Conservation (phyloP, 2,797 vertebrate species). For the Phoeniculus purpureus region DNA sequence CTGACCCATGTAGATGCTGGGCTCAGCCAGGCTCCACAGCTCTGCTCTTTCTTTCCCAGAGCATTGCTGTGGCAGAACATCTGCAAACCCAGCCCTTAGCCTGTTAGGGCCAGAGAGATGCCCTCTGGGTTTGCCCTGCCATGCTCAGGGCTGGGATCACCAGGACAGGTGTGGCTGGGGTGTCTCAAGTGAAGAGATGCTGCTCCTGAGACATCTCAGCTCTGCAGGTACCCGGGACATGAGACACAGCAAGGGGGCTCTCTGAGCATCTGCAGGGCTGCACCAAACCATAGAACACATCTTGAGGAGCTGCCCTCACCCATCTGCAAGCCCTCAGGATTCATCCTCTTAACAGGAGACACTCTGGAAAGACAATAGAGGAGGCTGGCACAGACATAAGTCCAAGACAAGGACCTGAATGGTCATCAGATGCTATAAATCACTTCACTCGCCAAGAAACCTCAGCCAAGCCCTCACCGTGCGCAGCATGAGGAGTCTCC, state of each 20-base stretch:
- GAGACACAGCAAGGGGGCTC: neutral
- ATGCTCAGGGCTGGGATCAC: neutral
- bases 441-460: neutral
- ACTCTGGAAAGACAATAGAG: neutral
- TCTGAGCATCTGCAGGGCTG: neutral
- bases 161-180: fast-evolving
- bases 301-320: neutral
- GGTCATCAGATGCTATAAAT: neutral
- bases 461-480: neutral
- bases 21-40: neutral
- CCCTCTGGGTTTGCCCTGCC: too few species aligned
- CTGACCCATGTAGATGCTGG: neutral
- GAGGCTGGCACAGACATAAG: fast-evolving
- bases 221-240: fast-evolving
- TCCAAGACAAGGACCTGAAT: fast-evolving
- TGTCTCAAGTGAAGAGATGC: neutral
- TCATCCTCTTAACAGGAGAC: neutral
- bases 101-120: too few species aligned
- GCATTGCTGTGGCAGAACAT: neutral
- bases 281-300: neutral
- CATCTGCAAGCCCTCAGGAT: neutral
- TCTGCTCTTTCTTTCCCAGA: neutral
- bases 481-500: neutral
- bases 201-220: neutral
- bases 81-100: neutral